Evolutionary conservation across 2,888 invertebrate genomes (phyloP), one percentile per base, ranked within the genome.

Genomic region (Agrochola circellaris): DNA sequence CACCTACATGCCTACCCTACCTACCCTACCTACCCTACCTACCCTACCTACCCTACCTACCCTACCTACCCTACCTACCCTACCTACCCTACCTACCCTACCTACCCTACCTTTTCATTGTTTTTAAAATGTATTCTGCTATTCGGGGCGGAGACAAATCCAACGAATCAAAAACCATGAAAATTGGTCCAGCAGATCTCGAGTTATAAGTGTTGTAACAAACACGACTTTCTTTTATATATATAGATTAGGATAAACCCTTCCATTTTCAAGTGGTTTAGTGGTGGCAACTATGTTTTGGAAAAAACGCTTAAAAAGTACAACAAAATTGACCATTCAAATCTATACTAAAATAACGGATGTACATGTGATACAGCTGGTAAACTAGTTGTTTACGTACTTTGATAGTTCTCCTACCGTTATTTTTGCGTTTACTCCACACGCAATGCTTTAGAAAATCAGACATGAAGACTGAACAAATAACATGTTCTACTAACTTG

Each of bases 401-500:
- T 66, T 71, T 30, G 45, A 54, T 64, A 38, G 20, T 42, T 69
- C 20, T 67, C 17, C 11, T 68, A 62, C 62, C 58, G 77, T 71
- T 77, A 54, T 34, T 58, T 60, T 54, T n/a, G 38, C 68, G 6
- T 48, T 72, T 56, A 56, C 20, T 61, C n/a, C 45, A 65, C 72
- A 74, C 38, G 62, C 60, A 64, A 73, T 68, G 48, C 34, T 64
- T 74, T 62, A 67, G 45, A 68, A 68, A 82, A 69, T 69, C 26
- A 54, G n/a, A 64, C 34, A 65, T 51, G 9, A 38, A 51, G 51
- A 60, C 34, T 17, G 42, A 56, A 73, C 23, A 48, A 76, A 62
- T 66, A 8, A 23, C 45, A 64, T 74, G 60, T 71, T 67, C 51
- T 51, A 71, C 68, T 60, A 58, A 60, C 54, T 60, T 38, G 45